phyloP scores from a whole-genome alignment of 2,888 invertebrate species.

The Sinohyriopsis cumingii region DNA sequence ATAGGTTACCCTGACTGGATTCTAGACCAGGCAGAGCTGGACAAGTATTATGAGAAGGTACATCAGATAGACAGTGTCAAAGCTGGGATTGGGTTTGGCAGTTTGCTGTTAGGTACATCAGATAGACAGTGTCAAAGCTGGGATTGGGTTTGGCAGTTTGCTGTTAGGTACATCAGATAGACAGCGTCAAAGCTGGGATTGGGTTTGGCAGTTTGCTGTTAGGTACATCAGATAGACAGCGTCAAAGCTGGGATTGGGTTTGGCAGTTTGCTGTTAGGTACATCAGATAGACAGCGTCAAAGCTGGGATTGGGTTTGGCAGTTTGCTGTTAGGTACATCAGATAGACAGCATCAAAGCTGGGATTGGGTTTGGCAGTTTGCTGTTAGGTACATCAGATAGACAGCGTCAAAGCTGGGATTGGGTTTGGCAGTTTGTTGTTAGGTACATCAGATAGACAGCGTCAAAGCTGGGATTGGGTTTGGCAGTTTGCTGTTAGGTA shows the following conservation, averaged over 20 bases:
- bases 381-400: neutral
- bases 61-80: neutral
- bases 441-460: neutral
- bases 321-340: neutral
- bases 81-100: too few relatives aligned
- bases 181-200: neutral
- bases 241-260: neutral
- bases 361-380: too few relatives aligned
- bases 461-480: too few relatives aligned
- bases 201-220: too few relatives aligned
- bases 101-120: conserved; percentile 31
- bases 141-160: too few relatives aligned
- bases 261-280: neutral
- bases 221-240: conserved; percentile 31
- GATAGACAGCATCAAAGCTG: too few relatives aligned
- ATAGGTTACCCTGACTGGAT: conserved; percentile 67
- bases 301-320: too few relatives aligned
- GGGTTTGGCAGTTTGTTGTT: too few relatives aligned
- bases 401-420: too few relatives aligned
- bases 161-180: conserved; percentile 31
- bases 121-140: neutral
- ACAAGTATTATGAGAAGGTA: conserved; percentile 60
- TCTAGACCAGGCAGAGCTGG: conserved; percentile 45
- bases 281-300: too few relatives aligned
- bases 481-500: too few relatives aligned